Evolutionary conservation across 2,113 vertebrate genomes (phyloP), one percentile per base, ranked within the genome.

Genomic region (Donacobius atricapilla): DNA sequence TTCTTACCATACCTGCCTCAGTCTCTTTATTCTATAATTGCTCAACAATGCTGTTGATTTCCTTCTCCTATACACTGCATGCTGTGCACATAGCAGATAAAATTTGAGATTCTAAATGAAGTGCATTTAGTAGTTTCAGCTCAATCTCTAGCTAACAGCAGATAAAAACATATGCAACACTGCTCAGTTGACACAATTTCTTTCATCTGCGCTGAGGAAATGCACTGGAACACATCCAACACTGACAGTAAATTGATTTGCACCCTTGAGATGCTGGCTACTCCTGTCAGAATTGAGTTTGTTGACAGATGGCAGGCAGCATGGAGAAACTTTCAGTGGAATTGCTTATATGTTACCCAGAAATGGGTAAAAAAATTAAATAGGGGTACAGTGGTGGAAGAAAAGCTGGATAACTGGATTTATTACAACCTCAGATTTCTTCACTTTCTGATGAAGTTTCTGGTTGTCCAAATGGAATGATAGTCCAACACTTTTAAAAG

Each of bases 161-260:
- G 53, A 96, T 88, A 97, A 94, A 97, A 97, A 93, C 93, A 95
- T 97, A 97, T 97, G 96, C 91, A 96, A 72, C 69, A 78, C 57
- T 83, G 76, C 83, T 96, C 92, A 93, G 68, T 83, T 97, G 94
- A 97, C 93, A 97, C 78, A 95, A 94, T 97, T 97, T 87, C 93
- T 94, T 94, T 93, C 89, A 95, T 94, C 90, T 95, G 93, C 82
- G 91, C 89, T 95, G 90, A 95, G 89, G 94, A 97, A 97, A 97
- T 78, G 76, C 87, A 87, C 73, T 98, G 98, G 93, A 97, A 93
- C 40, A 79, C 56, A 87, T 96, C 97, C 97, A 98, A 72, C 25
- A 48, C 54, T 91, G 88, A 93, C 83, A 96, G 91, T 96, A 97
- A 97, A 97, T 98, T 97, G 96, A 96, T 98, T 97, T 96, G 95